These are phyloP conservation scores for Heliconius aoede DNA, from an alignment of 2,888 invertebrate genomes.

Conservation along the genomic window DNA sequence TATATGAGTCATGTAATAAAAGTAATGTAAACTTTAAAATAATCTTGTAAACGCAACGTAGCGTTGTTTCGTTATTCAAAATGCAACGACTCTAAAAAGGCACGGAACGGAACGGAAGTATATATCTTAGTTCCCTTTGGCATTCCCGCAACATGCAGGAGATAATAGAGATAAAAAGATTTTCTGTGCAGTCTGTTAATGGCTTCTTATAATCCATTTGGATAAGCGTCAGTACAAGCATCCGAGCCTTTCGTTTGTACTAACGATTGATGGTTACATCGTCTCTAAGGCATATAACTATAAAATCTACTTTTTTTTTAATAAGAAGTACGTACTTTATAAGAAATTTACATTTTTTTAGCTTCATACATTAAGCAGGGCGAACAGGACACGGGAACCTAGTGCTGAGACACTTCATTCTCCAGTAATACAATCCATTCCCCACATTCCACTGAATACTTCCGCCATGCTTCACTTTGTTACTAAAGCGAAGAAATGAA, in stretches of 20 bases:
- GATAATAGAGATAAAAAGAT: not conserved
- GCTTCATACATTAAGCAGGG: no score
- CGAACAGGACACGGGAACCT: no score
- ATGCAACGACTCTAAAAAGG: not conserved
- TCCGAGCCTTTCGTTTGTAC: not conserved
- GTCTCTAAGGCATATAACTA: not conserved
- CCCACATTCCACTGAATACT: no score
- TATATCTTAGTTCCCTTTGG: not conserved
- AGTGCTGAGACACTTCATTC: no score
- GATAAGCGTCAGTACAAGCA: not conserved
- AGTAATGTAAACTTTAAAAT: not conserved
- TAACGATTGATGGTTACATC: conserved; percentile 15
- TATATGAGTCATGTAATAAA: no score
- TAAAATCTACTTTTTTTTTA: no score
- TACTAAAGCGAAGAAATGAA: no score
- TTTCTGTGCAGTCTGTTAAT: not conserved
- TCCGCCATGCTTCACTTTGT: no score
- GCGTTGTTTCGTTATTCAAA: not conserved
- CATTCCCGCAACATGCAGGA: not conserved
- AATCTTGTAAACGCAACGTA: not conserved
- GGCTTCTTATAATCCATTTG: conserved; percentile 2
- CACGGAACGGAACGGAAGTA: not conserved
- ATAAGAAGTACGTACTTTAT: no score
- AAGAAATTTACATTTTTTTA: no score
- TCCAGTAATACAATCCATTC: no score